phyloP scores from a whole-genome alignment of 2,113 vertebrate species.

The Pygoscelis antarcticus region DNA sequence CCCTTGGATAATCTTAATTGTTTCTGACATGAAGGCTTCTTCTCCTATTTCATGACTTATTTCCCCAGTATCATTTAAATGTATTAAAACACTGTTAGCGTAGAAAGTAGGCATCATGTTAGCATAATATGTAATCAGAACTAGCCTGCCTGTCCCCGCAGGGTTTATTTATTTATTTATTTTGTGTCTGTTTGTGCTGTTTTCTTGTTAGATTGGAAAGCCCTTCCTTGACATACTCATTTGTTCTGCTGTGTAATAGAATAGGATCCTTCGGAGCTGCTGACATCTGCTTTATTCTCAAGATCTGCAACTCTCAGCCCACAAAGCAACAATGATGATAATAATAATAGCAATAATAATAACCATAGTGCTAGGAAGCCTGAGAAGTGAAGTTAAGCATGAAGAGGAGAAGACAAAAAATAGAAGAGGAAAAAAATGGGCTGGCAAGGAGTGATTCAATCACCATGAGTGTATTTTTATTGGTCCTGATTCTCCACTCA shows the following conservation, averaged over 20 bases:
- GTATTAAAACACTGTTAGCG: slow-evolving; percentile 74
- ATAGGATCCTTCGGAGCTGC: slow-evolving; percentile 71
- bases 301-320: slow-evolving; percentile 66
- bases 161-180: slow-evolving; percentile 77
- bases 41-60: slow-evolving; percentile 58
- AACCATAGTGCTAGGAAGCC: slow-evolving; percentile 40
- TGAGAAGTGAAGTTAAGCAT: slow-evolving; percentile 54
- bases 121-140: slow-evolving; percentile 80
- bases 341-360: slow-evolving; percentile 70
- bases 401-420: slow-evolving; percentile 30
- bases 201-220: slow-evolving; percentile 76
- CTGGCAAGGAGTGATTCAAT: neutral
- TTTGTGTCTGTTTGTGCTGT: slow-evolving; percentile 74
- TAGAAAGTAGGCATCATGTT: slow-evolving; percentile 70
- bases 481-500: neutral
- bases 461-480: neutral
- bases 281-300: slow-evolving; percentile 77
- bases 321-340: slow-evolving; percentile 70
- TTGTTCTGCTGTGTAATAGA: slow-evolving; percentile 77
- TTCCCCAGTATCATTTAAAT: slow-evolving; percentile 72
- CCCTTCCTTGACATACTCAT: slow-evolving; percentile 77
- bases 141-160: slow-evolving; percentile 64
- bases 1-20: slow-evolving; percentile 61
- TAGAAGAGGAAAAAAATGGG: neutral
- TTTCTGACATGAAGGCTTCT: slow-evolving; percentile 61